Percentiles rank a stretch among this genome's conserved stretches.
phyloP scores from a whole-genome alignment of 2,888 invertebrate genomes.

The Brenthis ino region DNA sequence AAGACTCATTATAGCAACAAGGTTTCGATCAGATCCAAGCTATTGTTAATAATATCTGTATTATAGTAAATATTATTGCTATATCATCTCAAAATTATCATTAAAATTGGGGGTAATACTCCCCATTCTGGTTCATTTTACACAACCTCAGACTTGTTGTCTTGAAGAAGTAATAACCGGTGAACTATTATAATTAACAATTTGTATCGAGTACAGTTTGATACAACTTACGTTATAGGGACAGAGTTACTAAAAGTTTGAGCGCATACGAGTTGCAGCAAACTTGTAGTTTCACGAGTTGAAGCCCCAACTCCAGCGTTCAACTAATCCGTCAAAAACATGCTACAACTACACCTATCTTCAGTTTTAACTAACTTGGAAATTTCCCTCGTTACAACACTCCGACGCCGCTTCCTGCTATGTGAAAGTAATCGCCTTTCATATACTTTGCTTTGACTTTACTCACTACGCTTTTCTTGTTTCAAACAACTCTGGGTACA shows the following conservation, averaged over 20 bases:
- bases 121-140: no score
- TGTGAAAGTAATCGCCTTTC: slow-evolving; percentile 37
- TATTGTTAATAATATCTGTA: no score
- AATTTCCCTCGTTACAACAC: slow-evolving; percentile 37
- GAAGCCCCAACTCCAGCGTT: slow-evolving; percentile 37
- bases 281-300: slow-evolving; percentile 32
- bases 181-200: slow-evolving; percentile 21
- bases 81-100: no score
- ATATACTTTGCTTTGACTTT: slow-evolving; percentile 27
- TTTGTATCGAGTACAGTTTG: slow-evolving; percentile 33
- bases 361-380: slow-evolving; percentile 41
- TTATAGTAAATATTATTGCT: no score
- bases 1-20: slow-evolving; percentile 1
- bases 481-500: slow-evolving; percentile 17
- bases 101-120: no score
- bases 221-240: slow-evolving; percentile 27
- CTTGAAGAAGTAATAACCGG: slow-evolving; percentile 7
- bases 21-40: background rate
- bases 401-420: slow-evolving; percentile 30
- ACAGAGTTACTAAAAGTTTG: slow-evolving; percentile 33
- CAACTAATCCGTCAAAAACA: slow-evolving; percentile 70
- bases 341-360: slow-evolving; percentile 53
- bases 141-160: background rate
- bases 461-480: slow-evolving; percentile 15
- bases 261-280: slow-evolving; percentile 25